Conservation (phyloP, 2,888 invertebrate species). For the Plutella xylostella region DNA sequence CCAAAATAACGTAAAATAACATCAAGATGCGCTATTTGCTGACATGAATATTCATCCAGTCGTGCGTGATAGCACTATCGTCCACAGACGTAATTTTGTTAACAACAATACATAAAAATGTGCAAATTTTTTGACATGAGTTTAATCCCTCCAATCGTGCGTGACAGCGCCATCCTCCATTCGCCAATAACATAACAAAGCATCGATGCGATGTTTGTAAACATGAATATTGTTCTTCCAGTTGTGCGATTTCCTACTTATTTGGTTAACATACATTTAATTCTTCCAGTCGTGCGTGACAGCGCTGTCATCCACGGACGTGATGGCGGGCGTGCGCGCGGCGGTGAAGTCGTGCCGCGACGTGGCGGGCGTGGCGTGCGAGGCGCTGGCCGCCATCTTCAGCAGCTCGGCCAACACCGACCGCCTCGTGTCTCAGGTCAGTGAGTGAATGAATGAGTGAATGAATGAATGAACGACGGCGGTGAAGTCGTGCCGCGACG, state of each 20-base stretch:
- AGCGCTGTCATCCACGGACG: constrained; percentile 87
- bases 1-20: too few relatives aligned
- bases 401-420: constrained; percentile 56
- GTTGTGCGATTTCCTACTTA: too few relatives aligned
- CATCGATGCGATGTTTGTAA: too few relatives aligned
- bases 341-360: constrained; percentile 91
- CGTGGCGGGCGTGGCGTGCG: constrained; percentile 87
- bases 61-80: constrained; percentile 85
- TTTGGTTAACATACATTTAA: too few relatives aligned
- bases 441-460: too few relatives aligned
- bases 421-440: constrained; percentile 49
- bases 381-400: constrained; percentile 89
- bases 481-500: constrained; percentile 87
- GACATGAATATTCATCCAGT: too few relatives aligned
- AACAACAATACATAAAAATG: background rate
- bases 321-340: constrained; percentile 88
- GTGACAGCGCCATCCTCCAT: too few relatives aligned
- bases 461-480: constrained; percentile 85
- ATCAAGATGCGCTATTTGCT: too few relatives aligned
- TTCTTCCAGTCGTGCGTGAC: constrained; percentile 85
- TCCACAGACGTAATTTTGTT: constrained; percentile 78
- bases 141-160: too few relatives aligned
- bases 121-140: background rate
- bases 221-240: too few relatives aligned
- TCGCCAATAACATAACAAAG: too few relatives aligned